A percentile compares a stretch with the other conserved stretches of the same genome.
These are phyloP conservation scores for Promerops cafer DNA, from an alignment of 2,113 vertebrate genomes.

Conservation along the genomic window DNA sequence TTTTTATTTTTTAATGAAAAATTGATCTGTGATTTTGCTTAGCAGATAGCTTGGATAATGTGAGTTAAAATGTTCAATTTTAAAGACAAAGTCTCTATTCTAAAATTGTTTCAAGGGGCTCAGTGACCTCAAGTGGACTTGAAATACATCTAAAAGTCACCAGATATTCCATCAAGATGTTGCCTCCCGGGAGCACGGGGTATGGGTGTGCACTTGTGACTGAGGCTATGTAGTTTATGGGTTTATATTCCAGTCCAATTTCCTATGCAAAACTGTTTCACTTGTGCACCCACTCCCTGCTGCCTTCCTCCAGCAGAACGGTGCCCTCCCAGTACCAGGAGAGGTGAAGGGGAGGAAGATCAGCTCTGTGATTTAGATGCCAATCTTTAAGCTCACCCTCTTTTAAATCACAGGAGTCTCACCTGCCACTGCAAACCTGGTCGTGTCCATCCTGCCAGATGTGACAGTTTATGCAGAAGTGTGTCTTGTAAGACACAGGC, in stretches of 20 bases:
- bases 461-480: slow-evolving; percentile 35
- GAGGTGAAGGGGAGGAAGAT: neutral
- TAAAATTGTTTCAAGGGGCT: neutral
- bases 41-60: slow-evolving; percentile 62
- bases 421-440: neutral
- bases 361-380: neutral
- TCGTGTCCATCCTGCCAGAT: neutral
- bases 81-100: slow-evolving; percentile 16
- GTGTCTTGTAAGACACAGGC: slow-evolving; percentile 43
- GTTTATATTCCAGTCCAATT: neutral
- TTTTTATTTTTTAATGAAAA: slow-evolving; percentile 72
- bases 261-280: neutral
- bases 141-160: neutral
- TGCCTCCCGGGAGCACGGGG: neutral
- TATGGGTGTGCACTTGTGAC: neutral
- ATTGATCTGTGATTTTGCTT: slow-evolving; percentile 69
- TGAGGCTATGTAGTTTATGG: neutral
- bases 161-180: neutral
- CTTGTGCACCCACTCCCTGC: neutral
- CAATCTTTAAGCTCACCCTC: neutral
- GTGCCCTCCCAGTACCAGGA: neutral
- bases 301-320: neutral
- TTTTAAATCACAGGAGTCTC: slow-evolving; percentile 3
- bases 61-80: slow-evolving; percentile 53
- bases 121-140: neutral